These are phyloP conservation scores for Xenus cinereus DNA, from an alignment of 2,113 vertebrate genomes.

Conservation along the genomic window DNA sequence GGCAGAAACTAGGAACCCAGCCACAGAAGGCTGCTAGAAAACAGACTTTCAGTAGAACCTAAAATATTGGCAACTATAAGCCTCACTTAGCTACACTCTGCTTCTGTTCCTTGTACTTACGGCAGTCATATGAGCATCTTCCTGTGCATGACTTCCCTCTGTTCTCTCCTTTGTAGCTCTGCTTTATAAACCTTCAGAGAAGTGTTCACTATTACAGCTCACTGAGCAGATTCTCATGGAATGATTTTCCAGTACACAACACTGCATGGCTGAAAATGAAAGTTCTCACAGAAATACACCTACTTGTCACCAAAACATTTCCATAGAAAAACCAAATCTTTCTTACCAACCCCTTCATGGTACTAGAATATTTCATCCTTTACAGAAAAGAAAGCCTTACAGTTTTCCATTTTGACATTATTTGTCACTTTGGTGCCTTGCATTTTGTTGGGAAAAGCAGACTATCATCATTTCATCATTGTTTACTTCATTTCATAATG, in stretches of 20 bases:
- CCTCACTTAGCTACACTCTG: neutral
- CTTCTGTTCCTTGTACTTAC: neutral
- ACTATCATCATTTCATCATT: neutral
- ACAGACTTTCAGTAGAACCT: neutral
- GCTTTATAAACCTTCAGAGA: neutral
- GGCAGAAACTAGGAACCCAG: neutral
- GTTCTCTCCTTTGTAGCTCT: neutral
- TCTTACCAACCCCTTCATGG: neutral
- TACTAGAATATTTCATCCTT: neutral
- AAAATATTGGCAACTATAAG: neutral
- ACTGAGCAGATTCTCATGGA: neutral
- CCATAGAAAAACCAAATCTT: neutral
- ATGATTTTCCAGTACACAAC: neutral
- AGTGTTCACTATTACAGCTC: neutral
- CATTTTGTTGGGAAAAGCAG: neutral
- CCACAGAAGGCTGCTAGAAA: conserved; percentile 8
- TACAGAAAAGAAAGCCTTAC: neutral
- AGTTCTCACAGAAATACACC: neutral
- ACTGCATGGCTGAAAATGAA: neutral
- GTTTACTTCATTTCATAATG: neutral
- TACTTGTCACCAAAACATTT: neutral
- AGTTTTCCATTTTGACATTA: neutral
- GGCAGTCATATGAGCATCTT: conserved; percentile 10
- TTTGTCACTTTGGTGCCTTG: neutral
- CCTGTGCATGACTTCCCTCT: neutral